Evolutionary conservation across 2,113 vertebrate species (phyloP), one percentile per base, ranked within the genome.

Genomic region (Aramus guarauna): DNA sequence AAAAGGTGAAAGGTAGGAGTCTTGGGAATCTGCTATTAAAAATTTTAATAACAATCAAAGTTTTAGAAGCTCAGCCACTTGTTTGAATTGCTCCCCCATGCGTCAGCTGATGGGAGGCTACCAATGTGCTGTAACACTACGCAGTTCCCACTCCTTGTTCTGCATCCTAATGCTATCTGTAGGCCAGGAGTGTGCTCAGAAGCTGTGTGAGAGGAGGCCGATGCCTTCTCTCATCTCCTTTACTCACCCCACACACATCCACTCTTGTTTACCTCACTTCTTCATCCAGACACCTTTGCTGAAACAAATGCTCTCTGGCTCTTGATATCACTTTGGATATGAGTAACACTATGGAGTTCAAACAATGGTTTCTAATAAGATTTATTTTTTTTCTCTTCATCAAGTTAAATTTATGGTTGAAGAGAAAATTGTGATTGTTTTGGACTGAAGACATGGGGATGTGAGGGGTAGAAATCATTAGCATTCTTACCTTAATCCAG

Each of bases 171-270:
- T 11, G 23, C 13, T 78, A 22, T 24, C 62, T 13, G 26, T 6
- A 55, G 26, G 13, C 39, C 16, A 52, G 37, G 2, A 63, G 10
- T 2, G 11, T 5, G 13, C 26, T 43, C 52, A 26, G 52, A 63
- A 69, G 22, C 29, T 71, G 27, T 26, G 21, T 27, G 32, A 87
- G 36, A 66, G 72, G 23, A 47, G 6, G 63, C 3, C 0, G 1
- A 8, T 53, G 27, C 24, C 24, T 8, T 32, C 36, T 39, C 23
- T 80, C 41, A 47, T 11, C 29, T 59, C 12, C 58, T 78, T 53
- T 26, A 21, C n/a, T 89, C 4, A 27, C 13, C 6, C 7, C 1
- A 2, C 30, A 47, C 22, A 60, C 1, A 0, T 24, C 5, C 1
- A 5, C 17, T n/a, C 4, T 11, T 47, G 4, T 53, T 88, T 78